Percentiles rank a stretch among this genome's conserved stretches.
Conservation (phyloP, 1,140 invertebrate genomes). For the Cyphomyrmex costatus region DNA sequence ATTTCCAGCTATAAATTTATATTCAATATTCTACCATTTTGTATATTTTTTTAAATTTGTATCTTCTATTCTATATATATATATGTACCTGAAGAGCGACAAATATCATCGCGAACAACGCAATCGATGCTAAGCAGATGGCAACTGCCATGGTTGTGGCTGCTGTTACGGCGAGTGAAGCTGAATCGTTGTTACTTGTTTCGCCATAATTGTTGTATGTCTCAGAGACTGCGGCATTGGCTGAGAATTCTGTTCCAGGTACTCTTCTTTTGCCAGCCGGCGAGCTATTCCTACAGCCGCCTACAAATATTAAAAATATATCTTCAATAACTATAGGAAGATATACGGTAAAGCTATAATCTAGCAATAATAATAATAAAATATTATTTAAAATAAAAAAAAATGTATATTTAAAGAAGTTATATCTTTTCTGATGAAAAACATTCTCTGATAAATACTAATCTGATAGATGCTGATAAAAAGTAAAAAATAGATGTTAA, state of each 20-base stretch:
- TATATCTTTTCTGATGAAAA: not conserved
- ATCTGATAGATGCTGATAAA: too few species aligned
- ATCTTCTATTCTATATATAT: conserved; percentile 72
- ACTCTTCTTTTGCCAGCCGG: conserved; percentile 92
- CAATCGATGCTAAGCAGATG: conserved; percentile 89
- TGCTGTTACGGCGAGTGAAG: conserved; percentile 87
- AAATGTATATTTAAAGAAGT: not conserved
- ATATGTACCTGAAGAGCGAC: conserved; percentile 89
- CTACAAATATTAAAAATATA: conserved; percentile 80
- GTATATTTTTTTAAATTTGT: not conserved
- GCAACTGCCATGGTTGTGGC: conserved; percentile 90
- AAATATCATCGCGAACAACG: conserved; percentile 90
- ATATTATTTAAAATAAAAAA: not conserved
- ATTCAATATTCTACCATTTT: not conserved
- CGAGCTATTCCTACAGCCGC: conserved; percentile 90
- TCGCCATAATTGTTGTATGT: conserved; percentile 81
- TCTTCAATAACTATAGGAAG: conserved; percentile 9
- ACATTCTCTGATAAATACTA: not conserved
- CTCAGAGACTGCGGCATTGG: conserved; percentile 79
- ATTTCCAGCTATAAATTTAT: conserved; percentile 1
- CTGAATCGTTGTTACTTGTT: conserved; percentile 82
- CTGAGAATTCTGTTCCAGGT: conserved; percentile 87
- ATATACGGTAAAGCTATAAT: not conserved
- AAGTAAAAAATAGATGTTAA: not conserved
- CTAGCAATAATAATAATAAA: not conserved